A percentile compares a stretch with the other conserved stretches of the same genome.
These are phyloP conservation scores for Oscheius myriophilus DNA, from an alignment of 2,888 invertebrate species.

Conservation along the genomic window DNA sequence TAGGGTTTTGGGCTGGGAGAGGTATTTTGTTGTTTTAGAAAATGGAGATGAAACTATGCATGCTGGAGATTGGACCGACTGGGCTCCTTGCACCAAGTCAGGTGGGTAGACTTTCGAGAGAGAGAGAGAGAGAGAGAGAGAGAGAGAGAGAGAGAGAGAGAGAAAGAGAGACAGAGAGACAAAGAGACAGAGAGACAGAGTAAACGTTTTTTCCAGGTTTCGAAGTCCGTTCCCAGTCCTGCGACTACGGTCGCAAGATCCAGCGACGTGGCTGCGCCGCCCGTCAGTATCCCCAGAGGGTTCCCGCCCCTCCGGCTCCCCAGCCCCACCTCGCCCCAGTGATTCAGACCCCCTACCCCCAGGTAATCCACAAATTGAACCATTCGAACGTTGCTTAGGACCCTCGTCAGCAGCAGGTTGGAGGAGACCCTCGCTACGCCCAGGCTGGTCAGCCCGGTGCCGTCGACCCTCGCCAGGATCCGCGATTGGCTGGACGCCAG, in stretches of 20 bases:
- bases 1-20: no score
- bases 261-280: slow-evolving; percentile 66
- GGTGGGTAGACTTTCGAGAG: slow-evolving; percentile 28
- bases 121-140: neutral
- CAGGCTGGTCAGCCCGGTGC: slow-evolving; percentile 13
- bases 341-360: slow-evolving; percentile 16
- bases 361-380: slow-evolving; percentile 4
- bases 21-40: no score
- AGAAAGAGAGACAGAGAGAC: no score
- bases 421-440: slow-evolving; percentile 18
- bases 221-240: slow-evolving; percentile 59
- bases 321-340: no score
- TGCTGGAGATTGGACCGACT: slow-evolving; percentile 60
- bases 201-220: slow-evolving; percentile 25
- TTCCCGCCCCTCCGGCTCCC: slow-evolving; percentile 40
- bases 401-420: slow-evolving; percentile 3
- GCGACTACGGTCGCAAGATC: slow-evolving; percentile 62
- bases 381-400: slow-evolving; percentile 7
- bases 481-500: neutral
- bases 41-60: slow-evolving; percentile 39
- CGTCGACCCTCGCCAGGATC: slow-evolving; percentile 15
- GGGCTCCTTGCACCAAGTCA: slow-evolving; percentile 47
- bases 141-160: neutral
- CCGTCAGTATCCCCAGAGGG: slow-evolving; percentile 48
- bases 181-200: neutral